These are phyloP conservation scores for Amblyopsis hoosieri DNA, from an alignment of 2,797 vertebrate species.

Conservation along the genomic window DNA sequence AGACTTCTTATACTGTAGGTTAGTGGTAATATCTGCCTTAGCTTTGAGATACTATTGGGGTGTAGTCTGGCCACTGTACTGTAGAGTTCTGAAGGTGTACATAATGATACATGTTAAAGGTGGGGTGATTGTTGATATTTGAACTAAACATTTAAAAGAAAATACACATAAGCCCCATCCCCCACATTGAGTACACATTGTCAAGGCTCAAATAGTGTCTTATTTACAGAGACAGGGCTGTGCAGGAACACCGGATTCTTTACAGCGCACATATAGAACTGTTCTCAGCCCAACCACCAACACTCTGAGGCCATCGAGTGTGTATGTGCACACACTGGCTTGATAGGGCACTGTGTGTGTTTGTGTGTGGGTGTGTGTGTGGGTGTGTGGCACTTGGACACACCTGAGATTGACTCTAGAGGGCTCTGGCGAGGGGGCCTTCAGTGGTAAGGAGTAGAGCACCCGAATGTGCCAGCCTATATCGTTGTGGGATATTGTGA, in stretches of 20 bases:
- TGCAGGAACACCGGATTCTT: too few relatives aligned
- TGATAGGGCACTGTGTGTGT: neutral
- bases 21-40: constrained; percentile 52
- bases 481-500: constrained; percentile 62
- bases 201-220: too few relatives aligned
- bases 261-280: too few relatives aligned
- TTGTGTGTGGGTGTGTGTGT: neutral
- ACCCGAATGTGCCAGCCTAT: constrained; percentile 23
- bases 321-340: constrained; percentile 3
- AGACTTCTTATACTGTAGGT: constrained; percentile 38
- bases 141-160: too few relatives aligned
- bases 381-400: neutral
- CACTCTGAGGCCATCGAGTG: too few relatives aligned
- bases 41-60: constrained; percentile 28
- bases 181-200: too few relatives aligned
- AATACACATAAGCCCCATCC: too few relatives aligned
- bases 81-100: too few relatives aligned
- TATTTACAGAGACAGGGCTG: too few relatives aligned
- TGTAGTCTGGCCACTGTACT: neutral
- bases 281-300: too few relatives aligned
- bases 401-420: neutral
- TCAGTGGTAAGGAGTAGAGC: constrained; percentile 39
- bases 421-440: constrained; percentile 7
- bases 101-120: neutral
- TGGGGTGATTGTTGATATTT: too few relatives aligned